phyloP scores from a whole-genome alignment of 2,888 invertebrate species.

The Glaucopsyche alexis region DNA sequence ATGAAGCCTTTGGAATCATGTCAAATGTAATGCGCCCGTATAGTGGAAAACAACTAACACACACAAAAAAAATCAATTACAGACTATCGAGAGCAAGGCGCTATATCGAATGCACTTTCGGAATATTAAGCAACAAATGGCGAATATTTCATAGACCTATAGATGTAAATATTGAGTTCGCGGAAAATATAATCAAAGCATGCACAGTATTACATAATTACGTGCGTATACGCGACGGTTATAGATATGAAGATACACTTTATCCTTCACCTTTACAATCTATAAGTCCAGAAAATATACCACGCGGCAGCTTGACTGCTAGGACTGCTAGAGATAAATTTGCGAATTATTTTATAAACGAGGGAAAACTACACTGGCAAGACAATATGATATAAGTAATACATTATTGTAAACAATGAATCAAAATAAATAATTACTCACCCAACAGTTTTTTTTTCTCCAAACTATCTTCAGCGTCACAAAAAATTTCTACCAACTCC shows the following conservation, averaged over 20 bases:
- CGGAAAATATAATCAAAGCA: slow-evolving; percentile 31
- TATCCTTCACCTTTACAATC: slow-evolving; percentile 32
- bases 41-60: slow-evolving; percentile 27
- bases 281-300: slow-evolving; percentile 32
- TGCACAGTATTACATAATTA: slow-evolving; percentile 31
- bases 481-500: slow-evolving; percentile 34
- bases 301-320: slow-evolving; percentile 20
- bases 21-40: slow-evolving; percentile 29
- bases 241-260: slow-evolving; percentile 30
- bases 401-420: background rate
- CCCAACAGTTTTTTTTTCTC: slow-evolving; percentile 33
- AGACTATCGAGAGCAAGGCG: slow-evolving; percentile 26
- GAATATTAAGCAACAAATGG: slow-evolving; percentile 26
- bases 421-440: slow-evolving; percentile 28
- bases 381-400: slow-evolving; percentile 20
- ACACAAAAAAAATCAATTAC: slow-evolving; percentile 30
- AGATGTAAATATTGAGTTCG: slow-evolving; percentile 30
- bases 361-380: slow-evolving; percentile 15
- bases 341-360: slow-evolving; percentile 21
- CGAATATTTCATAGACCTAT: slow-evolving; percentile 25
- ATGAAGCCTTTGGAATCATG: slow-evolving; percentile 33
- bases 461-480: slow-evolving; percentile 30
- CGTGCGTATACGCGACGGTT: slow-evolving; percentile 30
- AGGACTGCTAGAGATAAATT: slow-evolving; percentile 17
- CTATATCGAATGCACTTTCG: no score